phyloP scores from a whole-genome alignment of 2,797 vertebrate genomes.

The Hypotaenidia philippensis region DNA sequence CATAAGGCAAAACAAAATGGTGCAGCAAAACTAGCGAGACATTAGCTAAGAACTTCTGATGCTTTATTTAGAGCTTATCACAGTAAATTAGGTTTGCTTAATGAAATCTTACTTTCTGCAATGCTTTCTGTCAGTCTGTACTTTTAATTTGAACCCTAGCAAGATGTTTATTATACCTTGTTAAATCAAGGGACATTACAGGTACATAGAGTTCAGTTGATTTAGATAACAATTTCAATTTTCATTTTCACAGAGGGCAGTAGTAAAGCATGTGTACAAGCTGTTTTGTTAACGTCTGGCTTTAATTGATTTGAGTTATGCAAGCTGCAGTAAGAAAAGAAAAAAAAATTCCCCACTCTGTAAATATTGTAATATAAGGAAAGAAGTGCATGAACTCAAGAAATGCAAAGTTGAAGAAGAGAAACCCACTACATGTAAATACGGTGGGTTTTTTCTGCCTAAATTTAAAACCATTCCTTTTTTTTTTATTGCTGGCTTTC shows the following conservation, averaged over 20 bases:
- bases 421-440: neutral
- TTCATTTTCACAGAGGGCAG: neutral
- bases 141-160: neutral
- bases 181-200: neutral
- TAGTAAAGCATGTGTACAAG: neutral
- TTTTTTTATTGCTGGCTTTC: neutral
- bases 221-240: neutral
- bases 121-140: neutral
- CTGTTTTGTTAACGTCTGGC: neutral
- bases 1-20: conserved; percentile 38
- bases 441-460: rapidly evolving
- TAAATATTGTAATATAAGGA: neutral
- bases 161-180: neutral
- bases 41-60: neutral
- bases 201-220: neutral
- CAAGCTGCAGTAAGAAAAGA: neutral
- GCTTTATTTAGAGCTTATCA: neutral
- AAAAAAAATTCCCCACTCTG: neutral
- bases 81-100: neutral
- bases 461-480: neutral
- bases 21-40: neutral
- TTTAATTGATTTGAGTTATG: neutral
- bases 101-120: neutral
- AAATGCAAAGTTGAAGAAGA: neutral
- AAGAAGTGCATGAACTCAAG: neutral